Percentiles rank a stretch among this genome's conserved stretches.
These are phyloP conservation scores for Luperina testacea DNA, from an alignment of 2,888 invertebrate genomes.

Conservation along the genomic window DNA sequence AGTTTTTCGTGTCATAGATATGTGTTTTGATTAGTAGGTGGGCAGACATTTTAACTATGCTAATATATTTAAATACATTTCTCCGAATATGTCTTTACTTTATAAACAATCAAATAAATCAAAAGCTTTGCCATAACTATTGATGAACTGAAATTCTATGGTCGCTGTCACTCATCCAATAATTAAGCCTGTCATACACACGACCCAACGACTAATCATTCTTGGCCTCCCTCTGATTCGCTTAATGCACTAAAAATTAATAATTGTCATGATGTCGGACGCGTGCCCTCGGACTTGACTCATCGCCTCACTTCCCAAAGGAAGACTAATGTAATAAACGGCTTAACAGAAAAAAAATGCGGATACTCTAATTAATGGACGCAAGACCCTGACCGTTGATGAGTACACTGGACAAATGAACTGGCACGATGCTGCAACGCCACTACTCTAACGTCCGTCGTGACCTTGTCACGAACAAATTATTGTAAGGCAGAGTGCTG, in stretches of 20 bases:
- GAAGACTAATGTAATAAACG: conserved; percentile 86
- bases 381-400: conserved; percentile 83
- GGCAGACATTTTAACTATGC: background rate
- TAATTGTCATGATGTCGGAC: conserved; percentile 62
- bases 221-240: conserved; percentile 43
- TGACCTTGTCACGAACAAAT: conserved; percentile 72
- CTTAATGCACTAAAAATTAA: conserved; percentile 49
- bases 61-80: background rate
- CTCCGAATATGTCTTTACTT: background rate
- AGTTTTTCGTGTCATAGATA: background rate
- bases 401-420: conserved; percentile 76
- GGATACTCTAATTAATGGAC: conserved; percentile 88
- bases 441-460: conserved; percentile 8
- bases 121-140: conserved; percentile 15
- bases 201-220: conserved; percentile 31
- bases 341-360: conserved; percentile 84
- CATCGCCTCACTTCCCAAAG: conserved; percentile 76
- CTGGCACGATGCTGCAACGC: conserved; percentile 66
- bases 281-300: conserved; percentile 83
- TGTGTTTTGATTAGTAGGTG: background rate
- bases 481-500: conserved; percentile 57
- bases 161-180: conserved; percentile 7
- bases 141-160: conserved; percentile 3
- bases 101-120: conserved; percentile 12
- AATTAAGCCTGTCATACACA: conserved; percentile 38